Evolutionary conservation across 2,888 invertebrate species (phyloP), one percentile per base, ranked within the genome.

Genomic region (Leptopilina syphax): DNA sequence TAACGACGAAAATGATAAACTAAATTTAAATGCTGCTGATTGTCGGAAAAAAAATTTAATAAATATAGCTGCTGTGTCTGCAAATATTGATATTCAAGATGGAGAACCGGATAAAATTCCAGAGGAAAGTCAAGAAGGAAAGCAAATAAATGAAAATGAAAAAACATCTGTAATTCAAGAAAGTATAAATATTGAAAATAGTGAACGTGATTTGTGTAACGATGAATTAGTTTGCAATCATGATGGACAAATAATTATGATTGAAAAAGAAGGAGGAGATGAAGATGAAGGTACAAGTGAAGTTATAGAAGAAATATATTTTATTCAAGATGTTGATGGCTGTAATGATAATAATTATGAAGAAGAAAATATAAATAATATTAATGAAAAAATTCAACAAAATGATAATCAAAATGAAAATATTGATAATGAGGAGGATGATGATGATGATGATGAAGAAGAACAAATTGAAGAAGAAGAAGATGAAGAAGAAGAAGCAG

Each of bases 301-400:
- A 73, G 70, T 73, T 73, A 57, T 73, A 41, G 70, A 73, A 57
- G 70, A 73, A 8, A 73, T 73, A 12, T 73, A 73, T 57, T 73
- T 73, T 34, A 73, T 73, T 57, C 70, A 73, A n/a, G 54, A 73
- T 13, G 34, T 34, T 8, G 57, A 34, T 13, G 13, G 34, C 5
- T 12, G 57, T 4, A 73, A 34, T 13, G 13, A n/a, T 5, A 54
- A n/a, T 8, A 73, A 57, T 50, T 73, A 12, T 7, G 77, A 41
- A n/a, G 13, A 68, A 44, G 10, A 41, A 44, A 57, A 60, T 57
- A n/a, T 8, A 3, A 66, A 27, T 54, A 13, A 18, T 68, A n/a
- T 7, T 18, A 6, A 57, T 73, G 27, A 57, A 18, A 5, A 63
- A 24, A 24, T 63, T 24, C 50, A 50, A 10, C 50, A 50, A 50